Evolutionary conservation across 2,888 invertebrate genomes (phyloP).

Genomic region (Drosophila rellima): DNA sequence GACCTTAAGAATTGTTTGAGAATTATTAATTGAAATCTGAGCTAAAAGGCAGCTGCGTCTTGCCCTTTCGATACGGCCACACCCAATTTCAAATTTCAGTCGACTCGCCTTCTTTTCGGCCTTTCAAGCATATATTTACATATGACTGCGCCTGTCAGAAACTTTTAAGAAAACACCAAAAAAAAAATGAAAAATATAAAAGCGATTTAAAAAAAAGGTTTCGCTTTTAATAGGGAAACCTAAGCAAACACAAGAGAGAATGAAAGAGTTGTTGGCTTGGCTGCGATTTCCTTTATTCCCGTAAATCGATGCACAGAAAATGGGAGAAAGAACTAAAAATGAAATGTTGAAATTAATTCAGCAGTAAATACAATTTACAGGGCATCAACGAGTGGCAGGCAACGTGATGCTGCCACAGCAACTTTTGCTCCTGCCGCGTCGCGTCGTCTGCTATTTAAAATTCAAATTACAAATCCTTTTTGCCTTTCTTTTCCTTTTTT

Average conservation of each 20-base stretch:
- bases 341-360: conserved; percentile 75
- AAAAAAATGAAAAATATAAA: conserved; percentile 16
- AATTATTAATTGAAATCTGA: conserved; percentile 66
- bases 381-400: conserved; percentile 18
- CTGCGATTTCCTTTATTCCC: conserved; percentile 30
- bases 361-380: conserved; percentile 79
- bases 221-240: conserved; percentile 58
- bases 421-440: conserved; percentile 33
- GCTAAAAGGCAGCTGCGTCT: conserved; percentile 61
- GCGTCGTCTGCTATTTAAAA: conserved; percentile 70
- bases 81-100: conserved; percentile 55
- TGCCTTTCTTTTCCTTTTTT: not conserved
- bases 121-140: conserved; percentile 55
- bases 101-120: conserved; percentile 14
- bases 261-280: conserved; percentile 26
- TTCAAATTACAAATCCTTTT: conserved; percentile 81
- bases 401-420: conserved; percentile 26
- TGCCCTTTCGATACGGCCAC: conserved; percentile 47
- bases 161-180: conserved; percentile 57
- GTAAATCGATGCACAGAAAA: conserved; percentile 48
- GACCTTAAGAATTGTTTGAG: conserved; percentile 8
- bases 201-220: conserved; percentile 35
- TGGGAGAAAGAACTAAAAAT: conserved; percentile 53
- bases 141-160: conserved; percentile 76
- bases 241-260: conserved; percentile 52